These are phyloP conservation scores for Triplophysa siluroides DNA, from an alignment of 2,113 vertebrate species.

Conservation along the genomic window DNA sequence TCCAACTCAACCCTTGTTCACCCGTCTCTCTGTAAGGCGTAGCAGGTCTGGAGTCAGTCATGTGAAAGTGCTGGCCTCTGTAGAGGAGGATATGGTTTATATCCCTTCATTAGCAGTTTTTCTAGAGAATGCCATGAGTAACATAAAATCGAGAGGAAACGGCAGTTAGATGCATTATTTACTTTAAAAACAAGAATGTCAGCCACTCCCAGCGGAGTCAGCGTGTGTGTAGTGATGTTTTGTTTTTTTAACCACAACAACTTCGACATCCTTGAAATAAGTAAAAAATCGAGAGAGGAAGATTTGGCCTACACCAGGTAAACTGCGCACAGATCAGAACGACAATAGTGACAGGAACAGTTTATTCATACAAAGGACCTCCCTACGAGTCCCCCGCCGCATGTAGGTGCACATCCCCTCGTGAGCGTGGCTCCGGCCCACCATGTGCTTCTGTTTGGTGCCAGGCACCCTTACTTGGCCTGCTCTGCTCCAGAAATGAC, in stretches of 20 bases:
- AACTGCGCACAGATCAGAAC: background rate
- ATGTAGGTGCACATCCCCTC: constrained; percentile 35
- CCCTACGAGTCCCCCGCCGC: background rate
- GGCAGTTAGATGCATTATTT: constrained; percentile 8
- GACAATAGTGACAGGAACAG: background rate
- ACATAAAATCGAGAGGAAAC: background rate
- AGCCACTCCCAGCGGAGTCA: constrained; percentile 19
- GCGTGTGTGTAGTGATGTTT: background rate
- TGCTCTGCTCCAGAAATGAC: background rate
- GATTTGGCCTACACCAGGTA: background rate
- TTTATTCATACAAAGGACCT: constrained; percentile 33
- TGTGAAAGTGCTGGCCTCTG: constrained; percentile 1
- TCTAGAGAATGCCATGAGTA: background rate
- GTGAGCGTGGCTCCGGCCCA: constrained; percentile 7
- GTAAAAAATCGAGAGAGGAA: background rate
- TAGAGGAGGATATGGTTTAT: background rate
- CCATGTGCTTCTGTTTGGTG: constrained; percentile 28
- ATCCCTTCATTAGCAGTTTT: constrained; percentile 22
- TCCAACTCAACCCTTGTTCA: background rate
- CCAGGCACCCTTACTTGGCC: constrained; percentile 17
- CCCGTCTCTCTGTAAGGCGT: background rate
- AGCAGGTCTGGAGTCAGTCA: background rate
- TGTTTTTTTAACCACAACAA: background rate
- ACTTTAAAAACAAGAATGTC: constrained; percentile 15
- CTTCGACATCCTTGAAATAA: background rate